Conservation (phyloP, 2,113 vertebrate genomes). For the Taurulus bubalis region DNA sequence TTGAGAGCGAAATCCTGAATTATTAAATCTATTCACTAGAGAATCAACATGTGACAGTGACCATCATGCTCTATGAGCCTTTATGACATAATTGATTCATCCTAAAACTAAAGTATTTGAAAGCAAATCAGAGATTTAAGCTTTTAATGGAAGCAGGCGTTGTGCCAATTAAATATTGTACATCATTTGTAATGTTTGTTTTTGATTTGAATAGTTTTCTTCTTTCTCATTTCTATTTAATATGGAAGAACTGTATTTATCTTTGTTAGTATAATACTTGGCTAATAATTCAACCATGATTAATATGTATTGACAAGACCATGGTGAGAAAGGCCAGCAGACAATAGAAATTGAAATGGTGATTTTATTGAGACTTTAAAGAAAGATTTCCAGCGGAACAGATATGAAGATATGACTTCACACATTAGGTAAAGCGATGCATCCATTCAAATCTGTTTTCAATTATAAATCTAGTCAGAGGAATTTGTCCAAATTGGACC, state of each 20-base stretch:
- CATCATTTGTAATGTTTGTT: slow-evolving; percentile 23
- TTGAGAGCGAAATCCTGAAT: not conserved
- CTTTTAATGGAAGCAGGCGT: slow-evolving; percentile 1
- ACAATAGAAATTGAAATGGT: slow-evolving; percentile 51
- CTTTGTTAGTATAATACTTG: slow-evolving; percentile 30
- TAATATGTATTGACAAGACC: not conserved
- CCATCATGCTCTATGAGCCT: not conserved
- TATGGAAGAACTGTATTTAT: slow-evolving; percentile 32
- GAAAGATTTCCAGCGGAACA: slow-evolving; percentile 69
- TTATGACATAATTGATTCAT: not conserved
- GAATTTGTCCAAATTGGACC: slow-evolving; percentile 18
- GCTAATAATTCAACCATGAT: not conserved
- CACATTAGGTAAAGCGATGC: slow-evolving; percentile 69
- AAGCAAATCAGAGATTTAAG: not conserved
- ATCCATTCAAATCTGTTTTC: slow-evolving; percentile 59
- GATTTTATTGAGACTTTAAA: slow-evolving; percentile 70
- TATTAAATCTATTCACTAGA: slow-evolving; percentile 12
- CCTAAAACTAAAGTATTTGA: slow-evolving; percentile 7
- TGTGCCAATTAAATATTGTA: slow-evolving; percentile 20
- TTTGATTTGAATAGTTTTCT: slow-evolving; percentile 10
- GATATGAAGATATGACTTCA: slow-evolving; percentile 61
- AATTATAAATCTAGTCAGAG: slow-evolving; percentile 38
- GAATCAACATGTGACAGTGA: not conserved
- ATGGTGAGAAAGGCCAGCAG: slow-evolving; percentile 3
- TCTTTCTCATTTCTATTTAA: not conserved